phyloP scores from a whole-genome alignment of 2,888 invertebrate species.

The Nowickia ferox region DNA sequence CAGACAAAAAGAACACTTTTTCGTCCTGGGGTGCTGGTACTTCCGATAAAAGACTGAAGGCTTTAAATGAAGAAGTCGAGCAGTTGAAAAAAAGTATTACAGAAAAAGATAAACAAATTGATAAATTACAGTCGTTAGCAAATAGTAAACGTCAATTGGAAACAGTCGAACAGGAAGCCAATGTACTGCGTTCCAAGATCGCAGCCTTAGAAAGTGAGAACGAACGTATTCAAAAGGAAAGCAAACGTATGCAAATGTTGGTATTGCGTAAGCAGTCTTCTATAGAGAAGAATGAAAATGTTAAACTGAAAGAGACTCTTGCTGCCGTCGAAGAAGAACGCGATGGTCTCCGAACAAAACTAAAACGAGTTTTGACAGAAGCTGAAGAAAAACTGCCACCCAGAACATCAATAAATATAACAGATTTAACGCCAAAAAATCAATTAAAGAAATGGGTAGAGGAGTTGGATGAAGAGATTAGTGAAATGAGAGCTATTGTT shows the following conservation, averaged over 20 bases:
- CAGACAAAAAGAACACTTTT: slow-evolving; percentile 49
- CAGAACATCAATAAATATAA: slow-evolving; percentile 89
- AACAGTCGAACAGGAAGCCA: slow-evolving; percentile 90
- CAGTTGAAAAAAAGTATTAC: slow-evolving; percentile 90
- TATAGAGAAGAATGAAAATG: slow-evolving; percentile 73
- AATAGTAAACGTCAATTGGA: slow-evolving; percentile 89
- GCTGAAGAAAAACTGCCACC: slow-evolving; percentile 87
- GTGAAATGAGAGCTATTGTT: slow-evolving; percentile 83
- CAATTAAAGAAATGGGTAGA: slow-evolving; percentile 90
- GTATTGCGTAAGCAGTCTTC: slow-evolving; percentile 83
- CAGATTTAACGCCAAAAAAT: slow-evolving; percentile 85
- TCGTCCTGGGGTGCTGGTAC: slow-evolving; percentile 70
- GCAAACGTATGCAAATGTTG: slow-evolving; percentile 87
- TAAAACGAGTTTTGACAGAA: slow-evolving; percentile 87
- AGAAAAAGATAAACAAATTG: slow-evolving; percentile 92
- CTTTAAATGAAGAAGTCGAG: slow-evolving; percentile 89
- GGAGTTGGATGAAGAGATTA: slow-evolving; percentile 94
- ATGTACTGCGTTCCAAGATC: slow-evolving; percentile 87
- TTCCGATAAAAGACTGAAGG: slow-evolving; percentile 83
- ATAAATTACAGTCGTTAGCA: slow-evolving; percentile 87
- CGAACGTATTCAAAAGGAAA: slow-evolving; percentile 89
- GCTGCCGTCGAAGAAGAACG: slow-evolving; percentile 87
- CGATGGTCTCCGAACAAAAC: slow-evolving; percentile 86
- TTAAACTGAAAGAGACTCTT: slow-evolving; percentile 85
- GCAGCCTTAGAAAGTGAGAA: slow-evolving; percentile 89